Conservation (phyloP, 2,888 invertebrate genomes). For the Dryomyza anilis region DNA sequence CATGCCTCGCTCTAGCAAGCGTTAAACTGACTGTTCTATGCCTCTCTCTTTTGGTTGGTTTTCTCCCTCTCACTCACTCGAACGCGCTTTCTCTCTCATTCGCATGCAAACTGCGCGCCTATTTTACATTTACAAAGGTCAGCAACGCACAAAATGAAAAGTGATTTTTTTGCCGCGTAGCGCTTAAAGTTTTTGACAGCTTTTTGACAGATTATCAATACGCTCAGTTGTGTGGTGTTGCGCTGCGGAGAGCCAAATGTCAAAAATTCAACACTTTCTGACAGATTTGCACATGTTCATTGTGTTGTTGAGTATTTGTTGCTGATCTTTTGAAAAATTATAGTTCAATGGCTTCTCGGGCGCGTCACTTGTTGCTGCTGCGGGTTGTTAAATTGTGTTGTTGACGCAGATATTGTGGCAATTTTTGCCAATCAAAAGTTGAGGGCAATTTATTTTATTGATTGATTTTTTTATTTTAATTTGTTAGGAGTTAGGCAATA, state of each 20-base stretch:
- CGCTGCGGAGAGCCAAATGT: neutral
- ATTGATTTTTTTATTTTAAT: too few species aligned
- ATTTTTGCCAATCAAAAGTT: too few species aligned
- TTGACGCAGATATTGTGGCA: too few species aligned
- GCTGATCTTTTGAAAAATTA: conserved; percentile 17
- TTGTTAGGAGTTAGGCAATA: too few species aligned
- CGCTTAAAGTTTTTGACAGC: conserved; percentile 42
- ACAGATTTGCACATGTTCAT: too few species aligned
- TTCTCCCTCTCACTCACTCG: conserved; percentile 36
- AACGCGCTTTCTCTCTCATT: conserved; percentile 27
- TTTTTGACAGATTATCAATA: conserved; percentile 52
- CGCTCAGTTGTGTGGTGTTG: neutral
- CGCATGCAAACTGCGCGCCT: neutral
- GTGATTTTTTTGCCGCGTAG: conserved; percentile 1
- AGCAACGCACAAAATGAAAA: conserved; percentile 9
- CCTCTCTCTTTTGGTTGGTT: neutral
- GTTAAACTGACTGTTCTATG: too few species aligned
- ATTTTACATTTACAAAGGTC: conserved; percentile 10
- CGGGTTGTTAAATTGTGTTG: too few species aligned
- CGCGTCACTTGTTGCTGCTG: neutral
- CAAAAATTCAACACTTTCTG: conserved; percentile 5
- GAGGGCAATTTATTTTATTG: too few species aligned
- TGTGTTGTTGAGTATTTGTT: conserved; percentile 17
- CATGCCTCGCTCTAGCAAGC: conserved; percentile 38
- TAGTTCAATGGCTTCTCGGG: conserved; percentile 9